Conservation (phyloP, 2,113 vertebrate species). For the Tamias sibiricus region DNA sequence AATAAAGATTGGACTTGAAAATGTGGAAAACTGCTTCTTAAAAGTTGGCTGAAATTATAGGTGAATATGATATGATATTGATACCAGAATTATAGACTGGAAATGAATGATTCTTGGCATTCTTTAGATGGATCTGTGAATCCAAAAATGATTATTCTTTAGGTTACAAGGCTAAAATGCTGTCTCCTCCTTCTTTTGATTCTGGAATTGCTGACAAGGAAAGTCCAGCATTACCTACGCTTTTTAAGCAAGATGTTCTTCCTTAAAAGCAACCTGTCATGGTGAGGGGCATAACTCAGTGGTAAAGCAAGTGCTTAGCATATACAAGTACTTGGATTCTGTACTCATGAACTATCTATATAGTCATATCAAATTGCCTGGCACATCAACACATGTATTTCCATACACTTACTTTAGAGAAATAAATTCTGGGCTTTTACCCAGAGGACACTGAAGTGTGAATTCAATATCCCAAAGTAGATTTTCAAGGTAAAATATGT, state of each 20-base stretch:
- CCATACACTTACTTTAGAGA: background rate
- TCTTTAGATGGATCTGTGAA: background rate
- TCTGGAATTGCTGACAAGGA: background rate
- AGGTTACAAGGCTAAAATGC: background rate
- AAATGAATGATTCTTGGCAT: conserved; percentile 42
- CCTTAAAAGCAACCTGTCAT: background rate
- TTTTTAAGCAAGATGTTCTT: background rate
- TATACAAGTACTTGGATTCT: background rate
- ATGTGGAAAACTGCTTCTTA: conserved; percentile 11
- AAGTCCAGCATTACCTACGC: background rate
- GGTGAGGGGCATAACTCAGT: no score
- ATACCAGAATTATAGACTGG: background rate
- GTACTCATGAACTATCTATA: background rate
- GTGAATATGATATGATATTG: background rate
- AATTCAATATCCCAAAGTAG: background rate
- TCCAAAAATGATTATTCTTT: background rate
- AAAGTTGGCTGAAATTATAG: background rate
- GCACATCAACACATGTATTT: background rate
- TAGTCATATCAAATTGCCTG: background rate
- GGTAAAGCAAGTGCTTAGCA: background rate
- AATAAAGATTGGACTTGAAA: background rate
- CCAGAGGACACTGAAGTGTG: background rate
- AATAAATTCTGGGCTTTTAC: conserved; percentile 37
- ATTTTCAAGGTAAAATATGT: conserved; percentile 6
- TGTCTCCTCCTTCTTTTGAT: background rate